Evolutionary conservation across 2,888 invertebrate genomes (phyloP), one percentile per base, ranked within the genome.

Genomic region (Drosophila macrospina): DNA sequence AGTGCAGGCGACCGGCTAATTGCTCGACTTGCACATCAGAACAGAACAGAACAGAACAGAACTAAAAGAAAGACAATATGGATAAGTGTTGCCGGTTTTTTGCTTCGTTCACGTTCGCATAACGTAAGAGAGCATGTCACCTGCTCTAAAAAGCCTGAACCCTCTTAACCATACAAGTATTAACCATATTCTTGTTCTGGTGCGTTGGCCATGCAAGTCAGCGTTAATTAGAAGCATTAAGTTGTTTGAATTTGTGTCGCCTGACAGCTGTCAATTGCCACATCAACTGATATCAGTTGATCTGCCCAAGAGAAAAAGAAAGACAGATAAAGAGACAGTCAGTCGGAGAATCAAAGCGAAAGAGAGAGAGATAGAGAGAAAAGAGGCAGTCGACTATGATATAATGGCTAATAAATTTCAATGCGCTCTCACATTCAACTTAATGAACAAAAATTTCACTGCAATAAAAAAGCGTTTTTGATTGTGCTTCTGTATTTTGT

Each of bases 371-470:
- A 20, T n/a, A 41, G 1, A 20, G 16, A 41, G 1, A 13, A 6
- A n/a, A 26, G 16, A 41, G n/a, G 13, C 16, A 54, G 41, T 13
- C 15, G 34, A 20, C 62, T 57, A 62, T 78, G 64, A 76, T 78
- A 63, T 76, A 60, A 76, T 56, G 60, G 63, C 61, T 56, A 74
- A 66, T 73, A 54, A 85, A 78, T 70, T 57, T 73, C 8, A 13
- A 26, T 54, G 47, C 66, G 63, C 79, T 87, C 82, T 81, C 79
- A 81, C 82, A 81, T 65, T 69, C 7, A 67, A 26, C 50, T 79
- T 83, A 87, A 83, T 79, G 87, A 86, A 69, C 62, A 62, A 68
- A 77, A 84, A 87, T 83, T 83, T 83, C 83, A 83, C 83, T 87
- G 56, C 74, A 69, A 76, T 87, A 85, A 83, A 82, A 78, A 81